A percentile compares a stretch with the other conserved stretches of the same genome.
phyloP scores from a whole-genome alignment of 2,797 vertebrate genomes.

The Smutsia gigantea region DNA sequence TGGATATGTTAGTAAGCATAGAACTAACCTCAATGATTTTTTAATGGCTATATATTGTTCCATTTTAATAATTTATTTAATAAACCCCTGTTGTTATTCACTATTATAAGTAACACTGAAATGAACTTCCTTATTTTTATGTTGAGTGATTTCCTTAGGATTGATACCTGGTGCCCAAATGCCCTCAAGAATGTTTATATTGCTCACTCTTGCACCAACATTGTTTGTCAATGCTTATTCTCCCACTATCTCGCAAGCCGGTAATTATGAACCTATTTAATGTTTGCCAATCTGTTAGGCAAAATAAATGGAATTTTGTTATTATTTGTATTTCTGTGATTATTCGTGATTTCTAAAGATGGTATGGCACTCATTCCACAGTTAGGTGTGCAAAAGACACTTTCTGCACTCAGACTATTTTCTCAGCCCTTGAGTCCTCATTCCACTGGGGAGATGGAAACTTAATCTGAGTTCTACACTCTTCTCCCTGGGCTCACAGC shows the following conservation, averaged over 20 bases:
- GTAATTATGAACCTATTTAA: background rate
- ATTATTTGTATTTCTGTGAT: background rate
- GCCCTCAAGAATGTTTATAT: background rate
- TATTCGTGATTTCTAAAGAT: constrained; percentile 4
- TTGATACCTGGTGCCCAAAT: background rate
- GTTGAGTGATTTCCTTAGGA: background rate
- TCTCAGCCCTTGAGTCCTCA: background rate
- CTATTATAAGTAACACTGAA: background rate
- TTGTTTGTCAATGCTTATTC: background rate
- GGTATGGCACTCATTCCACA: background rate
- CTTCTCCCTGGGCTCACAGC: background rate
- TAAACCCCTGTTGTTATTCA: background rate
- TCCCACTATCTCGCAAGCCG: background rate
- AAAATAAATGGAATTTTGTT: background rate
- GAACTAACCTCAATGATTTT: background rate
- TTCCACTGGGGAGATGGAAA: background rate
- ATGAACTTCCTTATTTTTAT: background rate
- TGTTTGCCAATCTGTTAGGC: background rate
- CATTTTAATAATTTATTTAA: constrained; percentile 11
- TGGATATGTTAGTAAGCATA: background rate
- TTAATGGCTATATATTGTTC: background rate
- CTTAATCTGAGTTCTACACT: background rate
- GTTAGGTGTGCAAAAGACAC: background rate
- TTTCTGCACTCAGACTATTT: background rate
- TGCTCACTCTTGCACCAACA: background rate